Conservation (phyloP, 2,888 invertebrate species). For the Aspidiotus rigidus region DNA sequence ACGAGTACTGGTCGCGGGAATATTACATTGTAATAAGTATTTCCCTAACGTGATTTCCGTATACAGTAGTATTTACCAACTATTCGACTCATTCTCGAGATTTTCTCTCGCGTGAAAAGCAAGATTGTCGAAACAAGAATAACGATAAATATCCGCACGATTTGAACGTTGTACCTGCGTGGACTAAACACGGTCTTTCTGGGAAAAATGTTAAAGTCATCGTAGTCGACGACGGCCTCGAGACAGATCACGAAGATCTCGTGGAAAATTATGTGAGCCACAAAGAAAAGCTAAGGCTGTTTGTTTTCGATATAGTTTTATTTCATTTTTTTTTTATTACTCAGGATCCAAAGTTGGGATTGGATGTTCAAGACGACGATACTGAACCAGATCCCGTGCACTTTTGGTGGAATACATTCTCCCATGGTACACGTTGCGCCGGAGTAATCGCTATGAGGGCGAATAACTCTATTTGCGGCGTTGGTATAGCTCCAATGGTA, state of each 20-base stretch:
- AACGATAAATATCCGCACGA: slow-evolving; percentile 57
- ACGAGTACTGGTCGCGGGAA: too few relatives aligned
- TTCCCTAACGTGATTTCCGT: too few relatives aligned
- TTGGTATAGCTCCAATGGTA: slow-evolving; percentile 82
- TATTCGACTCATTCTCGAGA: too few relatives aligned
- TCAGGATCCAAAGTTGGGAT: slow-evolving; percentile 74
- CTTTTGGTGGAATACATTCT: slow-evolving; percentile 51
- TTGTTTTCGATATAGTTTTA: too few relatives aligned
- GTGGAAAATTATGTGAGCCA: slow-evolving; percentile 79
- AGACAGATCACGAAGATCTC: slow-evolving; percentile 90
- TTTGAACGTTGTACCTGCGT: slow-evolving; percentile 74
- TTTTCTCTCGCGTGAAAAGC: too few relatives aligned
- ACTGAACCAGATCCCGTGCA: slow-evolving; percentile 65
- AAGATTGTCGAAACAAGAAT: too few relatives aligned
- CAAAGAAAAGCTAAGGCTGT: too few relatives aligned
- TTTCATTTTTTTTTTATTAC: slow-evolving; percentile 36
- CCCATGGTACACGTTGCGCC: slow-evolving; percentile 89
- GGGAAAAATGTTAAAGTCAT: slow-evolving; percentile 90
- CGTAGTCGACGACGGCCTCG: slow-evolving; percentile 91
- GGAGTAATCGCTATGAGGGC: slow-evolving; percentile 84
- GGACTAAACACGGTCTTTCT: slow-evolving; percentile 77
- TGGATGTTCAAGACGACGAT: slow-evolving; percentile 72
- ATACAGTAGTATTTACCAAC: too few relatives aligned
- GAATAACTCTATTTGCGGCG: slow-evolving; percentile 80
- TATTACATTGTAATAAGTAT: too few relatives aligned